Conservation (phyloP, 2,888 invertebrate species). For the Melanchra persicariae region DNA sequence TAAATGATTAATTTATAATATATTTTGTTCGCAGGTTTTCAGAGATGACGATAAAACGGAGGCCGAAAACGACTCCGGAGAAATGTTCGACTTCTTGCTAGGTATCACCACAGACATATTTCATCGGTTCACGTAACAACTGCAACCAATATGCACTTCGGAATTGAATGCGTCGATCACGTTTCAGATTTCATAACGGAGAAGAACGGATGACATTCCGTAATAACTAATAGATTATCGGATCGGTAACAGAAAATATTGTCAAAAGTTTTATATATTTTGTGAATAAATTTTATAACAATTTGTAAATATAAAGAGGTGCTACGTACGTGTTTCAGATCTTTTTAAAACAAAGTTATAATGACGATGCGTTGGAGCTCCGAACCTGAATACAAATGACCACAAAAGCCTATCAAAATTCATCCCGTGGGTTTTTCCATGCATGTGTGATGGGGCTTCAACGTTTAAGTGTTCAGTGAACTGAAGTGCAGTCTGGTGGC, state of each 20-base stretch:
- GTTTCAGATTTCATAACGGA: slow-evolving; percentile 46
- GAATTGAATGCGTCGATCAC: slow-evolving; percentile 45
- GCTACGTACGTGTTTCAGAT: slow-evolving; percentile 55
- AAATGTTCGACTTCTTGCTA: slow-evolving; percentile 84
- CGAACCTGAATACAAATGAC: slow-evolving; percentile 37
- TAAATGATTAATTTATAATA: slow-evolving; percentile 1
- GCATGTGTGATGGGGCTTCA: slow-evolving; percentile 47
- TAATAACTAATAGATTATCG: slow-evolving; percentile 25
- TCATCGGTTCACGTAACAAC: slow-evolving; percentile 81
- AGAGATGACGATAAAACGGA: slow-evolving; percentile 71
- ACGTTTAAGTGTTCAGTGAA: slow-evolving; percentile 52
- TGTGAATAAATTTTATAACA: slow-evolving; percentile 50
- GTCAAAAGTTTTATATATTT: slow-evolving; percentile 49
- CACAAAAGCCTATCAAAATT: slow-evolving; percentile 35
- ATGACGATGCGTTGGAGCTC: slow-evolving; percentile 39
- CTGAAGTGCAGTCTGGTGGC: slow-evolving; percentile 56
- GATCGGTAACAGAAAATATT: slow-evolving; percentile 36
- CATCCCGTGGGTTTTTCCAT: slow-evolving; percentile 34
- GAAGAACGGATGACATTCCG: slow-evolving; percentile 16
- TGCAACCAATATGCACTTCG: slow-evolving; percentile 34
- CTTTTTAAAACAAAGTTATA: slow-evolving; percentile 41
- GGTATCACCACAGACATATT: slow-evolving; percentile 86
- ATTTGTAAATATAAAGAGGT: slow-evolving; percentile 59
- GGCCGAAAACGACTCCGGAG: slow-evolving; percentile 76
- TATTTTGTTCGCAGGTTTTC: slow-evolving; percentile 72